phyloP scores from a whole-genome alignment of 2,797 vertebrate genomes.

The Rhinophrynus dorsalis region DNA sequence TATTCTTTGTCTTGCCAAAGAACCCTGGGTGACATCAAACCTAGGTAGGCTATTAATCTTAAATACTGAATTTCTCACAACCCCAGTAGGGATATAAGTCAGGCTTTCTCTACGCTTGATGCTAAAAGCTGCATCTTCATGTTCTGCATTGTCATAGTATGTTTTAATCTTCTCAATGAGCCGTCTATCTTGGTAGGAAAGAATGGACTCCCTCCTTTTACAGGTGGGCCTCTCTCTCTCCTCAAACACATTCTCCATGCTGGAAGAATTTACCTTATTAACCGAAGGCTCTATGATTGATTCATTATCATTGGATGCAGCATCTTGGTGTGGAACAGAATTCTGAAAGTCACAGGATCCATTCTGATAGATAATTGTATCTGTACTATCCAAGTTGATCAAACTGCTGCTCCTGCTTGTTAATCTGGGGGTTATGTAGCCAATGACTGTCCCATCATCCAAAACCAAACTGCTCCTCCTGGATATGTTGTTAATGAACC shows the following conservation, averaged over 20 bases:
- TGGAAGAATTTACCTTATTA: constrained; percentile 49
- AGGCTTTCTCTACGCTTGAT: constrained; percentile 90
- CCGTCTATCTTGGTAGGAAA: constrained; percentile 83
- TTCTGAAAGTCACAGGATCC: constrained; percentile 52
- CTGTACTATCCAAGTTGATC: constrained; percentile 70
- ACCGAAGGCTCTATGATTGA: constrained; percentile 41
- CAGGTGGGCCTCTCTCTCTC: constrained; percentile 57
- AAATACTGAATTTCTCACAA: constrained; percentile 83
- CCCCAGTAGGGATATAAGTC: constrained; percentile 89
- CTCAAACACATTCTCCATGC: constrained; percentile 53
- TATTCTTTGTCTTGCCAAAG: constrained; percentile 19
- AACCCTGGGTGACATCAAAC: constrained; percentile 55
- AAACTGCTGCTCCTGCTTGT: constrained; percentile 71
- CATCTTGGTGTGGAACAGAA: not conserved
- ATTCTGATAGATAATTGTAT: constrained; percentile 50
- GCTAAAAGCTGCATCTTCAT: constrained; percentile 82
- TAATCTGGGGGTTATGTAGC: constrained; percentile 63
- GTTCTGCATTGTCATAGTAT: constrained; percentile 87
- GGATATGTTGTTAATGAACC: constrained; percentile 73
- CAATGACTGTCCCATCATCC: constrained; percentile 69
- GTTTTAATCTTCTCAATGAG: constrained; percentile 88
- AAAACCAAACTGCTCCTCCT: constrained; percentile 76
- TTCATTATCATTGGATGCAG: accelerated
- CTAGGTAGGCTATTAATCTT: constrained; percentile 77
- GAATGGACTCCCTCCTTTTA: constrained; percentile 68